Percentiles rank a stretch among this genome's conserved stretches.
These are phyloP conservation scores for Thunnus albacares DNA, from an alignment of 2,797 vertebrate genomes.

Conservation along the genomic window DNA sequence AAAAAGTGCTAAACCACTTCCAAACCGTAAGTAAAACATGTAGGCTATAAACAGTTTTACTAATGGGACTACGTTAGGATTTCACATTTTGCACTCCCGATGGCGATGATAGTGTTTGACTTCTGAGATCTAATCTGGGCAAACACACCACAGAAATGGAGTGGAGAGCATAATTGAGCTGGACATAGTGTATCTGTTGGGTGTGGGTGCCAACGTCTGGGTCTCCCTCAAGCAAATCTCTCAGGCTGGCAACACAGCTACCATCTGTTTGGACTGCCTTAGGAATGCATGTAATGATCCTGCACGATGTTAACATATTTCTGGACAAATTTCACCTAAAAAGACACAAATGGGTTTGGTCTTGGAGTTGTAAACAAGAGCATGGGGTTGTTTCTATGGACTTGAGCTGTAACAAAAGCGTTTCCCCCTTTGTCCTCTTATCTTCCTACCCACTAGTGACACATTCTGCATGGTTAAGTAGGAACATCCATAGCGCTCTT, in stretches of 20 bases:
- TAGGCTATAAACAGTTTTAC: not conserved
- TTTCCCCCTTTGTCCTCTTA: conserved; percentile 82
- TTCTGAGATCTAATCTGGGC: conserved; percentile 53
- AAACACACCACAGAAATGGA: conserved; percentile 46
- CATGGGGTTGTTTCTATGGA: conserved; percentile 56
- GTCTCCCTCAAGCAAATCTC: conserved; percentile 64
- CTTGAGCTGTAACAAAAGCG: conserved; percentile 72
- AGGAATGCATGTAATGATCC: conserved; percentile 71
- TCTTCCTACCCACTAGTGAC: conserved; percentile 81
- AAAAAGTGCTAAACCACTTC: not conserved
- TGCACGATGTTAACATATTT: conserved; percentile 72
- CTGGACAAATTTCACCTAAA: conserved; percentile 68
- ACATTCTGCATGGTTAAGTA: conserved; percentile 89
- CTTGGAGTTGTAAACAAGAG: conserved; percentile 66
- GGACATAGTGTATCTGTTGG: conserved; percentile 56
- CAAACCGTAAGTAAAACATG: conserved; percentile 21
- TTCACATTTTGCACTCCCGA: conserved; percentile 4
- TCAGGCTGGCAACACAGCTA: conserved; percentile 56
- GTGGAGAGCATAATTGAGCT: conserved; percentile 55
- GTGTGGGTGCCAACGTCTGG: conserved; percentile 57
- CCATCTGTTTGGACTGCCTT: conserved; percentile 70
- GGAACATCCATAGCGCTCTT: conserved; percentile 86
- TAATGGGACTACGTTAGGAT: not conserved
- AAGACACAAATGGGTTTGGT: conserved; percentile 59
- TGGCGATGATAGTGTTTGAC: conserved; percentile 32